phyloP scores from a whole-genome alignment of 2,797 vertebrate species.

The Loris lydekkerianus region DNA sequence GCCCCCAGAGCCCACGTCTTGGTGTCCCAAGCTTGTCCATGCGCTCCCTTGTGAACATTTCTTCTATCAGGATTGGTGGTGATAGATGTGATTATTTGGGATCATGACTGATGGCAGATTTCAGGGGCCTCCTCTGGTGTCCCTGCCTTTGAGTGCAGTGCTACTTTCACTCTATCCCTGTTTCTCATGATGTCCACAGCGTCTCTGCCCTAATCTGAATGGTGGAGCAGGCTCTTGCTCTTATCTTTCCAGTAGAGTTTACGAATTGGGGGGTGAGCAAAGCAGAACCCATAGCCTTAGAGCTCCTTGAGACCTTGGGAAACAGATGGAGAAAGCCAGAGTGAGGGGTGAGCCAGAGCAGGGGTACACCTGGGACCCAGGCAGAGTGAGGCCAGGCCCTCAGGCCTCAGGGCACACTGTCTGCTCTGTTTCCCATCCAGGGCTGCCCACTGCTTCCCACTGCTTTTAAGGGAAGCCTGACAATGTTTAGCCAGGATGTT shows the following conservation, averaged over 20 bases:
- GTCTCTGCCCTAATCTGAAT: not conserved
- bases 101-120: too few relatives aligned
- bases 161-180: too few relatives aligned
- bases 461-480: not conserved
- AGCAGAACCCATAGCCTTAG: not conserved
- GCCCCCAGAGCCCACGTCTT: accelerated
- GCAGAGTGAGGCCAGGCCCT: not conserved
- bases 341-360: not conserved
- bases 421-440: not conserved
- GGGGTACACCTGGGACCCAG: too few relatives aligned
- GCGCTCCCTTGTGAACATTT: not conserved
- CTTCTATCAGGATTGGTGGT: not conserved
- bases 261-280: not conserved
- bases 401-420: not conserved
- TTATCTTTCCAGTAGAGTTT: not conserved
- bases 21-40: accelerated
- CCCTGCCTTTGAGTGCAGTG: not conserved
- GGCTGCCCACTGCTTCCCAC: not conserved
- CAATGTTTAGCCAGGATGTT: too few relatives aligned
- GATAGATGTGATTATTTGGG: not conserved
- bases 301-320: not conserved
- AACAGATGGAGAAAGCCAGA: not conserved
- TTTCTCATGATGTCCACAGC: not conserved
- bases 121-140: not conserved
- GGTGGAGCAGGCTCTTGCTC: not conserved